A percentile compares a stretch with the other conserved stretches of the same genome.
Conservation (phyloP, 1,140 invertebrate genomes). For the Gyrodactylus bullatarudis region DNA sequence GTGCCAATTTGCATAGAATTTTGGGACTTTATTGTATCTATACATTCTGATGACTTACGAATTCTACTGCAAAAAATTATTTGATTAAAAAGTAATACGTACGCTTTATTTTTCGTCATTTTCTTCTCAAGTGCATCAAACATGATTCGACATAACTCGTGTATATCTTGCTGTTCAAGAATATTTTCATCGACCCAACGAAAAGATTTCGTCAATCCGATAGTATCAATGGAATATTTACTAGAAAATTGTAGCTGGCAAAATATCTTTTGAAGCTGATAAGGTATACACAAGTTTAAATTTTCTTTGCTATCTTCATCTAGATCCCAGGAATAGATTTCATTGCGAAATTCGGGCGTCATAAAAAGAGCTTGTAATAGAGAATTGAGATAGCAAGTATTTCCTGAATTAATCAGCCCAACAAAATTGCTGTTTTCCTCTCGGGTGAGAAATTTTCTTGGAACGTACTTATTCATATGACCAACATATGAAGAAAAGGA, state of each 20-base stretch:
- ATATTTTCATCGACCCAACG: neutral
- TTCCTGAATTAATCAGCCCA: slow-evolving; percentile 18
- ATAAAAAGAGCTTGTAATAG: slow-evolving; percentile 16
- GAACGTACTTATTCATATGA: too few species aligned
- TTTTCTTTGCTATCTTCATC: slow-evolving; percentile 25
- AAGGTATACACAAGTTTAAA: slow-evolving; percentile 36
- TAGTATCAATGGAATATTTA: slow-evolving; percentile 6
- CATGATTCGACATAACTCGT: slow-evolving; percentile 58
- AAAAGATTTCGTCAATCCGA: neutral
- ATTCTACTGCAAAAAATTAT: slow-evolving; percentile 31
- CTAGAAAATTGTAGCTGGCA: slow-evolving; percentile 38
- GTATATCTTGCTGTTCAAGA: slow-evolving; percentile 55
- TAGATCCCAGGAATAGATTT: neutral
- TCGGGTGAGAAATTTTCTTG: too few species aligned
- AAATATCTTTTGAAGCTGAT: slow-evolving; percentile 53
- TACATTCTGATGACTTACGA: neutral
- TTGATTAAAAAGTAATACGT: slow-evolving; percentile 24
- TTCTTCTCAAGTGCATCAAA: slow-evolving; percentile 56
- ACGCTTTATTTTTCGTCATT: slow-evolving; percentile 46
- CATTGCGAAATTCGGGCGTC: slow-evolving; percentile 17
- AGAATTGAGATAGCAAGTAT: slow-evolving; percentile 19
- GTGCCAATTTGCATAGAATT: neutral
- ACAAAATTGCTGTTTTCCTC: neutral
- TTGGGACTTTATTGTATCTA: neutral
- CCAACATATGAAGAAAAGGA: too few species aligned